Evolutionary conservation across 1,140 invertebrate species (phyloP).

Genomic region (Pseudomyrmex flavicornis): DNA sequence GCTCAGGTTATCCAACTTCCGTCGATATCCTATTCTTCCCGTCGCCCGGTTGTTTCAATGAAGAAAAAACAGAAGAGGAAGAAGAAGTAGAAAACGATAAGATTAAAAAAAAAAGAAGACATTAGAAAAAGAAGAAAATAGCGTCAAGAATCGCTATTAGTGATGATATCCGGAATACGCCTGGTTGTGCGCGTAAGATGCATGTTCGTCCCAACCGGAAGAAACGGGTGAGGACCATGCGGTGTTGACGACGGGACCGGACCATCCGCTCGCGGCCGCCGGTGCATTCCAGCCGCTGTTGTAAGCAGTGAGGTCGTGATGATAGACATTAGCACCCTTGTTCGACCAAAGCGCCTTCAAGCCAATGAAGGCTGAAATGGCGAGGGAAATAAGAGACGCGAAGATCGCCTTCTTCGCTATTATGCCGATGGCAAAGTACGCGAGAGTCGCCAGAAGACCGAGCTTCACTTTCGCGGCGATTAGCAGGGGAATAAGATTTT

Average conservation of each 20-base stretch:
- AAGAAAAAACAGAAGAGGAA: background rate
- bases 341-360: conserved; percentile 84
- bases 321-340: conserved; percentile 73
- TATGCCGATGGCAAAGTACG: conserved; percentile 87
- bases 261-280: conserved; percentile 79
- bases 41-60: background rate
- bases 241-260: conserved; percentile 75
- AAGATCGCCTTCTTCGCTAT: conserved; percentile 89
- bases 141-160: background rate
- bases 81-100: background rate
- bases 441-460: conserved; percentile 85
- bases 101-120: no score
- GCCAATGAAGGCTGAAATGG: conserved; percentile 87
- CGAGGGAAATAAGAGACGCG: conserved; percentile 87
- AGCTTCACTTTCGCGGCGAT: conserved; percentile 88
- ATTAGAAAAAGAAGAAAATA: background rate
- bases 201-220: conserved; percentile 77
- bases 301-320: conserved; percentile 79
- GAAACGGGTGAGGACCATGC: conserved; percentile 79
- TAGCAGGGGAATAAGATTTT: conserved; percentile 86
- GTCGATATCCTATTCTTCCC: conserved; percentile 44
- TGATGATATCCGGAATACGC: conserved; percentile 78
- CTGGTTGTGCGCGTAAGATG: conserved; percentile 74
- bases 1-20: conserved; percentile 29
- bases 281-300: conserved; percentile 79